A percentile compares a stretch with the other conserved stretches of the same genome.
phyloP scores from a whole-genome alignment of 2,888 invertebrate genomes.

The Apamea anceps region DNA sequence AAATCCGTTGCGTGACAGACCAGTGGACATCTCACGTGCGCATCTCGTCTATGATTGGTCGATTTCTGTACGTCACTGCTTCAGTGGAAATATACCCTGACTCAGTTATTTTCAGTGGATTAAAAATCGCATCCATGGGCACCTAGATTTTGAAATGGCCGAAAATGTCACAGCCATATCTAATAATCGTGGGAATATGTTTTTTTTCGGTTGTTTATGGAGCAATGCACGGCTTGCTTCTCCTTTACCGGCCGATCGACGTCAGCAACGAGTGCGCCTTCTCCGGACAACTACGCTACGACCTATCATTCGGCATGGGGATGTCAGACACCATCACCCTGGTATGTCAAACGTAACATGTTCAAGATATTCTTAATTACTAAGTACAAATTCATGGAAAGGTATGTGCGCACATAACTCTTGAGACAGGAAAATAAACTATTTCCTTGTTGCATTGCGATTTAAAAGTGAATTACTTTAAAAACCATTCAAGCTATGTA shows the following conservation, averaged over 20 bases:
- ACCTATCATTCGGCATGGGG: slow-evolving; percentile 85
- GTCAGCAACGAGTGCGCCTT: slow-evolving; percentile 79
- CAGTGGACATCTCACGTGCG: background rate
- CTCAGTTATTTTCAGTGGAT: background rate
- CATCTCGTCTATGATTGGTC: background rate
- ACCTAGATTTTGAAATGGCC: slow-evolving; percentile 32
- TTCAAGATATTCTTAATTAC: background rate
- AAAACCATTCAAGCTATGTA: background rate
- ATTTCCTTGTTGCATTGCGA: background rate
- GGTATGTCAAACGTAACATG: slow-evolving; percentile 69
- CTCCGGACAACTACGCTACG: slow-evolving; percentile 79
- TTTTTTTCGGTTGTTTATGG: slow-evolving; percentile 30
- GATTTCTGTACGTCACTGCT: no score
- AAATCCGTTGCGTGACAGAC: background rate
- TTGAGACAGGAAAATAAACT: background rate
- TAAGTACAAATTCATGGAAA: background rate
- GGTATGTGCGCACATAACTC: background rate
- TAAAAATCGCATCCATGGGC: slow-evolving; percentile 10
- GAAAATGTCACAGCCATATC: slow-evolving; percentile 39
- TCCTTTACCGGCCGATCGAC: slow-evolving; percentile 82
- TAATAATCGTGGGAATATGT: slow-evolving; percentile 32
- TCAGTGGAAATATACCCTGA: background rate
- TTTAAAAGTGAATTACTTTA: background rate
- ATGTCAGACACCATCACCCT: slow-evolving; percentile 86
- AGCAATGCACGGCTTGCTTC: slow-evolving; percentile 72